Conservation (phyloP, 2,797 vertebrate species). For the Podarcis siculus region DNA sequence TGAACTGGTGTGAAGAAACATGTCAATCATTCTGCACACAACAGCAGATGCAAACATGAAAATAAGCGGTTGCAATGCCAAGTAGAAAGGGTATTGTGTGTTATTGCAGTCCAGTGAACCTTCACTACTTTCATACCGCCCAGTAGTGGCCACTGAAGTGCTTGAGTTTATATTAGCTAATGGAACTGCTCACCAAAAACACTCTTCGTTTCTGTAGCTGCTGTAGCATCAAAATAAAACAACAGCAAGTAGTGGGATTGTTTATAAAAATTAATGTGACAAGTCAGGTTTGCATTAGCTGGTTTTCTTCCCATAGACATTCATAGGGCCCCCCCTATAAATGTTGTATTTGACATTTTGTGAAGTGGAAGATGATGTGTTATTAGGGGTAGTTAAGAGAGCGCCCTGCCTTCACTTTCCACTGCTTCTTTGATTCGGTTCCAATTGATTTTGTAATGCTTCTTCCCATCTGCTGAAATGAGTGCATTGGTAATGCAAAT, state of each 20-base stretch:
- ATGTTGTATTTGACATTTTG: constrained; percentile 5
- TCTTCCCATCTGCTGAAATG: neutral
- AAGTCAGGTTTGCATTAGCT: constrained; percentile 8
- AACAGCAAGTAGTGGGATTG: neutral
- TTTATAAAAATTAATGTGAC: neutral
- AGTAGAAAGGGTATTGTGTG: constrained; percentile 15
- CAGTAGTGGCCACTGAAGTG: neutral
- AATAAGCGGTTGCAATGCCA: constrained; percentile 39
- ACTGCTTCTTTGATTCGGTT: constrained; percentile 24
- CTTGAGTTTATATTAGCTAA: constrained; percentile 4
- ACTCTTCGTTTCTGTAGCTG: neutral
- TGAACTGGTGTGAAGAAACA: constrained; percentile 53
- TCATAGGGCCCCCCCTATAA: neutral
- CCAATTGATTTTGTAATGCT: neutral
- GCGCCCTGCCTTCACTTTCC: neutral
- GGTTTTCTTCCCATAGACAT: neutral
- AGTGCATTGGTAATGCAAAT: neutral
- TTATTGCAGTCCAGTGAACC: constrained; percentile 33
- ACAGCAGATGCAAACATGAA: constrained; percentile 46
- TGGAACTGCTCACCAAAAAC: constrained; percentile 9
- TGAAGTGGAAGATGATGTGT: neutral
- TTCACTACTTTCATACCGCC: neutral
- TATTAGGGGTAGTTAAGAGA: constrained; percentile 27
- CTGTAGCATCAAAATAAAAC: constrained; percentile 33
- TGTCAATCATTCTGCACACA: constrained; percentile 36